Conservation (phyloP, 2,888 invertebrate species). For the Plusia festucae region DNA sequence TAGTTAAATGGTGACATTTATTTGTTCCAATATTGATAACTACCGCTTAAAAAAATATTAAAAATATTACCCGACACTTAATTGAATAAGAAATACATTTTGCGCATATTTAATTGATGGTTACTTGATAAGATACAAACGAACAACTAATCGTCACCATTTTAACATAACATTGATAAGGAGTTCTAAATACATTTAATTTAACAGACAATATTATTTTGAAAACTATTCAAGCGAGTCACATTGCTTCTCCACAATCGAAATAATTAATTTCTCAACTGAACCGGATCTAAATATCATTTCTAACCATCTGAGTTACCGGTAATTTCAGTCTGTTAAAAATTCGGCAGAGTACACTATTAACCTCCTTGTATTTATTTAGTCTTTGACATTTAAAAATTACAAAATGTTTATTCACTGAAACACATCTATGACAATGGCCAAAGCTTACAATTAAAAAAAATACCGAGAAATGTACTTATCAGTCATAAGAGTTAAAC, state of each 20-base stretch:
- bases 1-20: slow-evolving; percentile 47
- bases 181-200: slow-evolving; percentile 58
- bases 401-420: slow-evolving; percentile 56
- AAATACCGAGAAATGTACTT: slow-evolving; percentile 76
- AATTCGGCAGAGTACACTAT: slow-evolving; percentile 56
- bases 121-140: slow-evolving; percentile 1
- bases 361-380: slow-evolving; percentile 41
- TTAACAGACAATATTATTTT: slow-evolving; percentile 56
- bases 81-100: slow-evolving; percentile 1
- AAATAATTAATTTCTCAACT: slow-evolving; percentile 40
- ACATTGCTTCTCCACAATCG: slow-evolving; percentile 53
- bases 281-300: slow-evolving; percentile 45
- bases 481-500: slow-evolving; percentile 79
- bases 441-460: slow-evolving; percentile 59
- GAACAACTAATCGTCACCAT: slow-evolving; percentile 51
- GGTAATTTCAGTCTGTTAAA: slow-evolving; percentile 54
- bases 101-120: slow-evolving; percentile 5
- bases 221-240: slow-evolving; percentile 57
- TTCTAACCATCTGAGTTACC: slow-evolving; percentile 45
- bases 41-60: background rate
- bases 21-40: slow-evolving; percentile 8
- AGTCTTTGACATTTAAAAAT: slow-evolving; percentile 55
- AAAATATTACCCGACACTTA: slow-evolving; percentile 1
- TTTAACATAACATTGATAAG: slow-evolving; percentile 55
- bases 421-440: slow-evolving; percentile 58